Conservation (phyloP, 1,140 invertebrate species). For the Calephelis virginiensis region DNA sequence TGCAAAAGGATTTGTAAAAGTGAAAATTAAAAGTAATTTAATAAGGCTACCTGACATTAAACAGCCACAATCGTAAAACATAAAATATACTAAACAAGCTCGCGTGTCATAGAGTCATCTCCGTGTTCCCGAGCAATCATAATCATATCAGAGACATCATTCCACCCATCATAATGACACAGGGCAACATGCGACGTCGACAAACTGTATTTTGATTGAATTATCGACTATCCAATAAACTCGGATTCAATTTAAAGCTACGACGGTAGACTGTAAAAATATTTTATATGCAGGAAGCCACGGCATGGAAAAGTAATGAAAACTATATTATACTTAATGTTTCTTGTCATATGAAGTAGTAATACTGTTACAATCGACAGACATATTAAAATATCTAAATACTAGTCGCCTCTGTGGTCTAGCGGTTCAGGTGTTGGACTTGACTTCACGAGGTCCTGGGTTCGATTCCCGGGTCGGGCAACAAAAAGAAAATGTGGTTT, state of each 20-base stretch:
- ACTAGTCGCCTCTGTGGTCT: no score
- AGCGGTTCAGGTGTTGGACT: no score
- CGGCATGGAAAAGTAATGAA: neutral
- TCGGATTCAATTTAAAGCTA: conserved; percentile 7
- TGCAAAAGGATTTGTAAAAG: no score
- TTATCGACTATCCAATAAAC: conserved; percentile 13
- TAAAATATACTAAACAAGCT: neutral
- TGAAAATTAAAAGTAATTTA: no score
- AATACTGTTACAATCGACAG: no score
- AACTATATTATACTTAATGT: neutral
- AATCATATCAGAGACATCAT: conserved; percentile 17
- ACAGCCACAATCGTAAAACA: neutral
- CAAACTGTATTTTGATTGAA: conserved; percentile 9
- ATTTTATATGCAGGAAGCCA: neutral
- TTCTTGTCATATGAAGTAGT: no score
- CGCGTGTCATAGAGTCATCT: conserved; percentile 12
- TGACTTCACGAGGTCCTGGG: no score
- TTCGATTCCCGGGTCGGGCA: no score
- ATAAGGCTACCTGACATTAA: no score
- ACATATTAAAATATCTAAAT: no score
- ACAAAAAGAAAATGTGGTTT: no score
- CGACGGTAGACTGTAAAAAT: conserved; percentile 4
- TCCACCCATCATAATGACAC: conserved; percentile 11
- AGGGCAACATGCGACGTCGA: conserved; percentile 12
- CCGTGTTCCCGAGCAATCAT: conserved; percentile 1